These are phyloP conservation scores for Acomys russatus DNA, from an alignment of 2,797 vertebrate species.

Conservation along the genomic window DNA sequence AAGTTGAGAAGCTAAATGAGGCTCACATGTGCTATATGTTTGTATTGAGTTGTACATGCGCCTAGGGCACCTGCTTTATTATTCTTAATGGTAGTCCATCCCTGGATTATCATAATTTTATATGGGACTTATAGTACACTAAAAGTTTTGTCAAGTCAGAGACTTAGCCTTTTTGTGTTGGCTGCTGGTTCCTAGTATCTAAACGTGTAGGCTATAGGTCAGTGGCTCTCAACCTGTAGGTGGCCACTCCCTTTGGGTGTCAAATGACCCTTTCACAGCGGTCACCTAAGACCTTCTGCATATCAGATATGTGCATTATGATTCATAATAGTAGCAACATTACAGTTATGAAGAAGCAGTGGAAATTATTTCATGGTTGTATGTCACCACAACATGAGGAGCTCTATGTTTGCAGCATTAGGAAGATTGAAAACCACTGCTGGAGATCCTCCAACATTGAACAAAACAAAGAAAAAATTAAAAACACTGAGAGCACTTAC, in stretches of 20 bases:
- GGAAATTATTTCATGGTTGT: background rate
- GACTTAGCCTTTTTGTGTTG: background rate
- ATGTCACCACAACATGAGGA: background rate
- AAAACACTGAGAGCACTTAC: background rate
- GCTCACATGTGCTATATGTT: background rate
- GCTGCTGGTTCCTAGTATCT: background rate
- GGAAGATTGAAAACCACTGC: background rate
- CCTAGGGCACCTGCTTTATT: background rate
- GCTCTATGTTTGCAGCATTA: background rate
- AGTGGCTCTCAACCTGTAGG: background rate
- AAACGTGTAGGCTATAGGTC: background rate
- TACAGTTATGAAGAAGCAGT: background rate
- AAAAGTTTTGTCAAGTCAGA: background rate
- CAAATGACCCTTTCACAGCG: background rate
- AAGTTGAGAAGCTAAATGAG: background rate
- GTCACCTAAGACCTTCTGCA: background rate
- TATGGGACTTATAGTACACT: background rate
- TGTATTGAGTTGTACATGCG: background rate
- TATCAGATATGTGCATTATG: background rate
- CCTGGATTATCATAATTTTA: background rate
- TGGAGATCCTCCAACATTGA: constrained; percentile 12
- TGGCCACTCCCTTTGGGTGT: background rate
- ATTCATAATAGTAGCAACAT: background rate
- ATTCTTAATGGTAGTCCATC: background rate
- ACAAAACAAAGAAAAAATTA: constrained; percentile 40